Evolutionary conservation across 2,888 invertebrate genomes (phyloP), one percentile per base, ranked within the genome.

Genomic region (Andrena bicolor): DNA sequence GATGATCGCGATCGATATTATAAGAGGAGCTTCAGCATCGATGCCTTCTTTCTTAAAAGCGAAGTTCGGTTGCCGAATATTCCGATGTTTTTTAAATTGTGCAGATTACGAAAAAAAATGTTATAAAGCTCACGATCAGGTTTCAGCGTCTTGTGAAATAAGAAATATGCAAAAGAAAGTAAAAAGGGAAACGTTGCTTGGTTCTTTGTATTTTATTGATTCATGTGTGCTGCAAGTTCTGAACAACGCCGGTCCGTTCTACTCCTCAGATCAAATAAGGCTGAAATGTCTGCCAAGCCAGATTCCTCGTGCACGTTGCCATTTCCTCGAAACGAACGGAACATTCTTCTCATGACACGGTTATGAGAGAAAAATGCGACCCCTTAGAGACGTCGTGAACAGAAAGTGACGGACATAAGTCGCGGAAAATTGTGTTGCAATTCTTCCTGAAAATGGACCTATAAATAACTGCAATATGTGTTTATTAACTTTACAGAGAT

Each of bases 291-390:
- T 78, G 5, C 1, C 49, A 26, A 6, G 8, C 7, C 41, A 7
- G 32, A 51, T 53, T 60, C 30, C 51, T 69, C 2, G 6, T 20
- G 23, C 7, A 23, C 51, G 60, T 32, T 16, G 35, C 20, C 30
- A 5, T 41, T 41, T 53, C 63, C 28, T 32, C 26, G 13, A 10
- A 26, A 61, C 51, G 28, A 68, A 63, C 7, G 23, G 41, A 48
- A 56, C 49, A 68, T 80, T 68, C 72, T 30, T 70, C 76, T 56
- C 23, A 23, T 2, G 8, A 28, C 49, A 41, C 74, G 6, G 28
- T 35, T 75, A 69, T 35, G 63, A 20, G 56, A 30, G 63, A 64
- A 32, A 79, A 69, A 79, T 79, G 51, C 53, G 35, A n/a, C 6
- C 49, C 26, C 41, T 28, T 23, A 0, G 16, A 58, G 56, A 58